Base-by-base conservation (phyloP, 2,888 invertebrate genomes). In the Lamellibrachia columna region DNA sequence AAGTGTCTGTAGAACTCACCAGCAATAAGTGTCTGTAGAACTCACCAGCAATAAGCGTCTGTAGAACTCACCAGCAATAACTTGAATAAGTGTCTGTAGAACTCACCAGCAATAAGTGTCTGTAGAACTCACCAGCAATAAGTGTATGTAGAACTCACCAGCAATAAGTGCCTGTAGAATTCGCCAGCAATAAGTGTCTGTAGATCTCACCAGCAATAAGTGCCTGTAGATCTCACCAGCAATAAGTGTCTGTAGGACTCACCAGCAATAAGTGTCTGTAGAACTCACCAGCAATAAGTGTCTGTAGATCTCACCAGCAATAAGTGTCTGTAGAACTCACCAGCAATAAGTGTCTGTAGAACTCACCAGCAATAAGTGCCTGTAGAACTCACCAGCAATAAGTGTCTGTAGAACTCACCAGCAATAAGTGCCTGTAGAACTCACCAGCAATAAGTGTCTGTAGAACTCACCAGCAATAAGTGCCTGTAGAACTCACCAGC, bases 291-390 rank as follows among this genome's bases (percentile, higher is more conserved):
- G 53, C 7, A 95, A 92, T 92, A 95, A 94, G 28, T 60, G 93
- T 15, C 92, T 92, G 92, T 95, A 94, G 92, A 95, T 94, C 52
- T 92, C 58, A 55, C 94, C 95, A 92, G 95, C 95, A 40, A 40
- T 40, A 40, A 75, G 40, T 40, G 75, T 22, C 15, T 75, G 1
- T 53, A 28, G 40, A 55, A 92, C 93, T 92, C 92, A 95, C 95
- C 95, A 95, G 53, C 7, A 95, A 92, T 92, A 95, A 94, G 28
- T 60, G 93, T 15, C 92, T 92, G 92, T 95, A 94, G 92, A 95
- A 94, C 52, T 92, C 58, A 55, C 40, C 40, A 40, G 40, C 40
- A 40, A 40, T 40, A 40, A 40, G 1, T 40, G 40, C 0, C 40
- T 40, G 40, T 40, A 1, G 40, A 40, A 40, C 1, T 40, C 40